Evolutionary conservation across 1,140 invertebrate genomes (phyloP).

Genomic region (Steinernema feltiae): DNA sequence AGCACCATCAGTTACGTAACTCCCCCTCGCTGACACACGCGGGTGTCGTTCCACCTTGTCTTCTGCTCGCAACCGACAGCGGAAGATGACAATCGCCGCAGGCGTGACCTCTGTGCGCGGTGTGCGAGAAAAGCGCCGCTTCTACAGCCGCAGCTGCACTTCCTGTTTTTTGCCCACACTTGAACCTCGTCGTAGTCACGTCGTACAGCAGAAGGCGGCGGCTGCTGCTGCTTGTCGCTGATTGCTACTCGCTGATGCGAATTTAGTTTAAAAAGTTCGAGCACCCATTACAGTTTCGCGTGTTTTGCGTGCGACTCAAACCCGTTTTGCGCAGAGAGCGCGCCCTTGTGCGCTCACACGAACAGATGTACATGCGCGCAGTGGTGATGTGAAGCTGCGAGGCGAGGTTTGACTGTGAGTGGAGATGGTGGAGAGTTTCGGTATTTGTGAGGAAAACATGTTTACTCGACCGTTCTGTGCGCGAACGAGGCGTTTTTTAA

Average conservation of each 20-base stretch:
- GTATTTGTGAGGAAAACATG: no score
- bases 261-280: background rate
- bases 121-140: background rate
- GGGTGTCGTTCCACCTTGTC: background rate
- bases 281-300: background rate
- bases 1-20: no score
- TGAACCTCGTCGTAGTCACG: background rate
- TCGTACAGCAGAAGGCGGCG: background rate
- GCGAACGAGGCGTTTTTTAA: no score
- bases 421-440: no score
- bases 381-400: no score
- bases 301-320: background rate
- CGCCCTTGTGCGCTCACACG: no score
- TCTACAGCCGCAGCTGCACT: background rate
- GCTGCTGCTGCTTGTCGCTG: background rate
- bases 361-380: no score
- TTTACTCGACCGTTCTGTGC: no score
- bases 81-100: background rate
- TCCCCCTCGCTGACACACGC: background rate
- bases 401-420: no score
- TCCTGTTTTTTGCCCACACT: background rate
- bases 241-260: background rate
- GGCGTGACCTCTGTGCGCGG: background rate
- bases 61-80: background rate
- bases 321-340: background rate